phyloP scores from a whole-genome alignment of 2,888 invertebrate species.

The Cosmorhoe ocellata region DNA sequence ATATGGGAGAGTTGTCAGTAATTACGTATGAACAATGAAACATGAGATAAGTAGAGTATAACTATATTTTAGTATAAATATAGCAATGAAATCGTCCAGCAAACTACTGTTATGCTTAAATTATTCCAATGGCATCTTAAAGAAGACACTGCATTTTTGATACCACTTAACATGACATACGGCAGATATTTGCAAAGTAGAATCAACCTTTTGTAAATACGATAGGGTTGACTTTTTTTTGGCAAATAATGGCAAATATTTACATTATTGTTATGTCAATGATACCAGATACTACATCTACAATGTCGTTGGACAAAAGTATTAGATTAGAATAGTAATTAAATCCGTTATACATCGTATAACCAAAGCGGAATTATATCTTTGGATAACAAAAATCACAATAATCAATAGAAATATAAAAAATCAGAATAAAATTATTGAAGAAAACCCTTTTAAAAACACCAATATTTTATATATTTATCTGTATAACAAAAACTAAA shows the following conservation, averaged over 20 bases:
- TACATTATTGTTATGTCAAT: neutral
- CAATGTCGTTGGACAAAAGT: slow-evolving; percentile 14
- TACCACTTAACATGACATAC: slow-evolving; percentile 1
- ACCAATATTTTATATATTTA: slow-evolving; percentile 2
- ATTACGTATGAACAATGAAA: slow-evolving; percentile 22
- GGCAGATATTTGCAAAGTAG: neutral
- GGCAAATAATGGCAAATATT: neutral
- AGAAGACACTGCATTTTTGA: slow-evolving; percentile 46
- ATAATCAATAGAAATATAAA: slow-evolving; percentile 33
- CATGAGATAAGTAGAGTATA: slow-evolving; percentile 10
- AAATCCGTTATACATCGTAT: slow-evolving; percentile 42
- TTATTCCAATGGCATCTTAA: slow-evolving; percentile 47
- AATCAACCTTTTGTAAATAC: neutral
- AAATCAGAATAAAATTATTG: slow-evolving; percentile 28
- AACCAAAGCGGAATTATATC: slow-evolving; percentile 47
- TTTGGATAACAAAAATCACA: slow-evolving; percentile 57
- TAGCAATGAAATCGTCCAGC: slow-evolving; percentile 48
- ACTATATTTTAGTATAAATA: slow-evolving; percentile 17
- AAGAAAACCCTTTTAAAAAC: slow-evolving; percentile 7
- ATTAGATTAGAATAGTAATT: slow-evolving; percentile 21
- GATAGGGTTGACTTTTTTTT: neutral
- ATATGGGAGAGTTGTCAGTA: slow-evolving; percentile 36
- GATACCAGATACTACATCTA: neutral
- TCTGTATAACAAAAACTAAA: slow-evolving; percentile 9
- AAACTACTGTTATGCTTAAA: slow-evolving; percentile 51